Conservation (phyloP, 2,113 vertebrate genomes). For the Calidris pugnax region DNA sequence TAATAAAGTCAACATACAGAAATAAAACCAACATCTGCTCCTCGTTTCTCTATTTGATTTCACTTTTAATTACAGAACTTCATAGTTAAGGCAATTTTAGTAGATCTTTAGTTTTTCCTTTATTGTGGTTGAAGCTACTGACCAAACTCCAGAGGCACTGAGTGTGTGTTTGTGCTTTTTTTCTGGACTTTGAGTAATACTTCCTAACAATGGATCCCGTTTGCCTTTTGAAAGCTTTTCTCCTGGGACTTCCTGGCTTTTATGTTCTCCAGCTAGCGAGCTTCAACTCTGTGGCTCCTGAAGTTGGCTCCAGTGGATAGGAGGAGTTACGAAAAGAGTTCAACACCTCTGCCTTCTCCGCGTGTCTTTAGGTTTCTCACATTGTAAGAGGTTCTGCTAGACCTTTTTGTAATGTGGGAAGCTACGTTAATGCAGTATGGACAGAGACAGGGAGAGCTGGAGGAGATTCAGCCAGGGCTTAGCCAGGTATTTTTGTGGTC, state of each 20-base stretch:
- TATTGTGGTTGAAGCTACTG: slow-evolving; percentile 6
- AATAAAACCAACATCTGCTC: slow-evolving; percentile 61
- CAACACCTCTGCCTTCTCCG: not conserved
- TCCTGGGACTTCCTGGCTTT: not conserved
- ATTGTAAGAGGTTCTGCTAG: not conserved
- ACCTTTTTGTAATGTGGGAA: not conserved
- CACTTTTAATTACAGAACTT: slow-evolving; percentile 63
- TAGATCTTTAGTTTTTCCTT: not conserved
- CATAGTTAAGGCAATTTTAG: slow-evolving; percentile 9
- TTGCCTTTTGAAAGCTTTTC: not conserved
- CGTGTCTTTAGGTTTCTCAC: not conserved
- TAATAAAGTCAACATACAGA: slow-evolving; percentile 55
- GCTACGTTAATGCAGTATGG: not conserved
- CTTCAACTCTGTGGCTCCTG: not conserved
- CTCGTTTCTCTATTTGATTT: slow-evolving; percentile 46
- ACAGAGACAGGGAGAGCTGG: not conserved
- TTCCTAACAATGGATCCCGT: accelerated
- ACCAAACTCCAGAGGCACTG: not conserved
- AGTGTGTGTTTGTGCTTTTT: not conserved
- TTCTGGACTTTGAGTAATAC: not conserved
- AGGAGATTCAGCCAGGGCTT: not conserved
- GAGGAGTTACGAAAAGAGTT: not conserved
- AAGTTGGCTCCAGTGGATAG: not conserved
- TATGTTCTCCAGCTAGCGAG: not conserved
- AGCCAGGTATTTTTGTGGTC: not conserved